phyloP scores from a whole-genome alignment of 2,113 vertebrate genomes.

The Circaetus gallicus region DNA sequence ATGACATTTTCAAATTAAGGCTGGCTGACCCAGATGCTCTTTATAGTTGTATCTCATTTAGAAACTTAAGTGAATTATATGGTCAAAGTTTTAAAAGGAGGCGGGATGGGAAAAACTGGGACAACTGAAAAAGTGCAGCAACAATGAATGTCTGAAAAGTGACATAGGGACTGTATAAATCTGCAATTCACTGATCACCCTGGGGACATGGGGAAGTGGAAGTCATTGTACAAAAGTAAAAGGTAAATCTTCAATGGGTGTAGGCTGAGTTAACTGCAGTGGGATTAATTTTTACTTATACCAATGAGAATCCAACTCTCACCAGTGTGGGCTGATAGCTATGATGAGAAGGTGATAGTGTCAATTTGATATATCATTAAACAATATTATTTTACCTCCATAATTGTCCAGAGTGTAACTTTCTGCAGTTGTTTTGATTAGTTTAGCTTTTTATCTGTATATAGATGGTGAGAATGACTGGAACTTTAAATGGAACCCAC shows the following conservation, averaged over 20 bases:
- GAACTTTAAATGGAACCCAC: not conserved
- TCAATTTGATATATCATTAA: not conserved
- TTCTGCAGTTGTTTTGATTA: not conserved
- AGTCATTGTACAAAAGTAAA: not conserved
- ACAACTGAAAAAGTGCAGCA: not conserved
- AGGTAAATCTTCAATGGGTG: not conserved
- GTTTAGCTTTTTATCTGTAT: not conserved
- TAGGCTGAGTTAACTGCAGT: not conserved
- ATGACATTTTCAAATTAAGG: slow-evolving; percentile 30
- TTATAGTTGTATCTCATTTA: slow-evolving; percentile 30
- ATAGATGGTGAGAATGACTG: not conserved
- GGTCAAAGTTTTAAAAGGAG: slow-evolving; percentile 13
- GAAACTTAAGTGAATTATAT: not conserved
- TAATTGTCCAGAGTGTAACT: not conserved
- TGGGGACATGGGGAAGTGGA: not conserved
- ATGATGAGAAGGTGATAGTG: not conserved
- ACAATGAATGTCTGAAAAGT: not conserved
- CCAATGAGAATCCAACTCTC: not conserved
- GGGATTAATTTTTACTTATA: not conserved
- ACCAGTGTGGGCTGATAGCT: not conserved
- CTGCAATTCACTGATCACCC: not conserved
- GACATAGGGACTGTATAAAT: not conserved
- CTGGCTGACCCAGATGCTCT: slow-evolving; percentile 22
- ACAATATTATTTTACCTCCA: not conserved
- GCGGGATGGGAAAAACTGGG: not conserved